Base-by-base conservation (phyloP, 1,140 invertebrate species). In the Dendrolimus kikuchii region DNA sequence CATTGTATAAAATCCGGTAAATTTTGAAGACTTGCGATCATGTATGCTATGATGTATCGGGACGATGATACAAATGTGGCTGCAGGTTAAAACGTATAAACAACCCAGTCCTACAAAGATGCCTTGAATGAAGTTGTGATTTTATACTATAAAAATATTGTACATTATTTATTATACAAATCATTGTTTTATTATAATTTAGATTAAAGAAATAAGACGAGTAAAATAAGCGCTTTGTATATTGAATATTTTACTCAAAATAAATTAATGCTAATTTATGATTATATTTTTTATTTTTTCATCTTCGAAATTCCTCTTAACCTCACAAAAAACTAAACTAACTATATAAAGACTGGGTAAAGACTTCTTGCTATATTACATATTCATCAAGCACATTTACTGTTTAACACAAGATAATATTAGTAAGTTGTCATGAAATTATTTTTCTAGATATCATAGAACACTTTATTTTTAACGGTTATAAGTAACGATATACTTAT, bases 121-220 rank as follows among this genome's bases (percentile, higher is more conserved):
- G 69, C 69, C 71, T 75, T 78, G 55, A 57, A 68, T 54, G 55
- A 65, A 67, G 70, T 69, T 82, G 79, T 82, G 77, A 82, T 82
- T 68, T 74, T 52, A 38, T 6, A 51, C n/a, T 40, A 67, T 56
- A 62, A 59, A 54, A 60, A 71, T 62, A 54, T 64, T 64, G 62
- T 82, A 23, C 23, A 23, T 23, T 23, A 82, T 82, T 80, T 82
- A 80, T 82, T 80, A 59, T 61, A 71, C 66, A 70, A 47, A 55
- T 66, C 23, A 23, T 23, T 23, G 58, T 51, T 61, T 56, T 52
- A 64, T 60, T 45, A 42, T 62, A 64, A 43, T 57, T 45, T 63
- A 61, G 48, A 46, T 48, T 56, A 54, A 47, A 48, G 23, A 23
- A 23, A 23, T 23, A 23, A 23, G 23, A 23, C 1, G 23, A 51